Conservation (phyloP, 2,113 vertebrate species). For the Nesospiza acunhae region DNA sequence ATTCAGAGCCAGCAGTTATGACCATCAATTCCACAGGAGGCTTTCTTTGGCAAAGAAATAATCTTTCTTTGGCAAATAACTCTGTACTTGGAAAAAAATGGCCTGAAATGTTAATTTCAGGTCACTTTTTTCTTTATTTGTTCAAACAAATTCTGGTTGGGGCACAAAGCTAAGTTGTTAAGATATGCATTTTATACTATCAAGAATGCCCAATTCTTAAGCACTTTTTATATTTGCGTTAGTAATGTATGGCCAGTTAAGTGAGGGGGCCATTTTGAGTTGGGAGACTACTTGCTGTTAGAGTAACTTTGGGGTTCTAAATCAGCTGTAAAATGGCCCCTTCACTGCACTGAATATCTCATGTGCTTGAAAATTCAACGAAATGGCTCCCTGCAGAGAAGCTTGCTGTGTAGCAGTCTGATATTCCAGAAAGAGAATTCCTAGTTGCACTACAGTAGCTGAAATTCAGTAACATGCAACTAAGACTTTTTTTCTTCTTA, state of each 20-base stretch:
- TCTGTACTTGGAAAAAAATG: slow-evolving; percentile 25
- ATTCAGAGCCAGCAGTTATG: slow-evolving; percentile 50
- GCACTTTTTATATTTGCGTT: slow-evolving; percentile 52
- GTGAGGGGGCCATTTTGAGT: neutral
- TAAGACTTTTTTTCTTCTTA: slow-evolving; percentile 25
- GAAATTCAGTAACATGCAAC: slow-evolving; percentile 59
- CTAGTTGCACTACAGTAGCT: slow-evolving; percentile 42
- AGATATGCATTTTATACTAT: slow-evolving; percentile 35
- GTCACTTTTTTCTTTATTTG: slow-evolving; percentile 11
- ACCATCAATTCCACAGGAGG: slow-evolving; percentile 9
- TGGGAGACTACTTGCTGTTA: neutral
- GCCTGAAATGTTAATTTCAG: slow-evolving; percentile 27
- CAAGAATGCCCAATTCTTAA: slow-evolving; percentile 21
- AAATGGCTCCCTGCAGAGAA: slow-evolving; percentile 32
- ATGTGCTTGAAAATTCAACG: slow-evolving; percentile 49
- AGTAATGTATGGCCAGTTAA: slow-evolving; percentile 42
- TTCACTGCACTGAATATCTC: slow-evolving; percentile 59
- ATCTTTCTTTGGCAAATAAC: slow-evolving; percentile 38
- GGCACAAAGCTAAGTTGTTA: slow-evolving; percentile 17
- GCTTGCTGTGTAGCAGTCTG: slow-evolving; percentile 10
- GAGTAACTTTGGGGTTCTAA: slow-evolving; percentile 6
- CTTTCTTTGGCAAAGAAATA: slow-evolving; percentile 37
- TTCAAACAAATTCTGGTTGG: slow-evolving; percentile 1
- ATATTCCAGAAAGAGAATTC: slow-evolving; percentile 16
- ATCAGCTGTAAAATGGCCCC: slow-evolving; percentile 37